A percentile compares a stretch with the other conserved stretches of the same genome.
phyloP scores from a whole-genome alignment of 2,888 invertebrate genomes.

The Thereva nobilitata region DNA sequence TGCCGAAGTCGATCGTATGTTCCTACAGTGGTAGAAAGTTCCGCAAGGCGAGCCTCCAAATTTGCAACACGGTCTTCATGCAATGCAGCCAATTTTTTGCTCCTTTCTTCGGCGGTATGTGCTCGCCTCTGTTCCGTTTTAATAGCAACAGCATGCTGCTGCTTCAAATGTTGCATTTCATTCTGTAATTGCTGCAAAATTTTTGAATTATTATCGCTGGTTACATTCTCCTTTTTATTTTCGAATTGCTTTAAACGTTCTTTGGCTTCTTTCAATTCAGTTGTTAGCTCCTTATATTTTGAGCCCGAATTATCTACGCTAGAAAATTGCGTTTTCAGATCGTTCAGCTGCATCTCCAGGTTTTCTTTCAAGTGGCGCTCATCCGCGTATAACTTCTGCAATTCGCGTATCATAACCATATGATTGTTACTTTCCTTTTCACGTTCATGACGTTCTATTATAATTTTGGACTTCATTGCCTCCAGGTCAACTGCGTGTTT shows the following conservation, averaged over 20 bases:
- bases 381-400: conserved; percentile 74
- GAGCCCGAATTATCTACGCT: conserved; percentile 51
- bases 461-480: conserved; percentile 72
- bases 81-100: conserved; percentile 67
- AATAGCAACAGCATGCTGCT: conserved; percentile 71
- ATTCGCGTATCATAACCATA: conserved; percentile 76
- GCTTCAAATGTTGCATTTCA: conserved; percentile 73
- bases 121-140: conserved; percentile 75
- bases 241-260: conserved; percentile 69
- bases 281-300: conserved; percentile 61
- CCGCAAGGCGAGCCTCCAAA: conserved; percentile 75
- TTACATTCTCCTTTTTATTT: conserved; percentile 42
- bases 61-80: conserved; percentile 78
- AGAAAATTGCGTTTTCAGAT: conserved; percentile 59
- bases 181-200: conserved; percentile 69
- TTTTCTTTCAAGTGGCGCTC: conserved; percentile 77
- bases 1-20: conserved; percentile 73
- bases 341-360: conserved; percentile 67
- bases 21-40: conserved; percentile 78
- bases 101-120: conserved; percentile 72
- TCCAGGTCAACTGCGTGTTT: conserved; percentile 66
- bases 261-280: conserved; percentile 68
- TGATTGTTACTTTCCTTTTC: conserved; percentile 81
- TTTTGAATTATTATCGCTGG: conserved; percentile 59
- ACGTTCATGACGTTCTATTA: conserved; percentile 77